Evolutionary conservation across 2,888 invertebrate species (phyloP).

Genomic region (Maniola hyperantus): DNA sequence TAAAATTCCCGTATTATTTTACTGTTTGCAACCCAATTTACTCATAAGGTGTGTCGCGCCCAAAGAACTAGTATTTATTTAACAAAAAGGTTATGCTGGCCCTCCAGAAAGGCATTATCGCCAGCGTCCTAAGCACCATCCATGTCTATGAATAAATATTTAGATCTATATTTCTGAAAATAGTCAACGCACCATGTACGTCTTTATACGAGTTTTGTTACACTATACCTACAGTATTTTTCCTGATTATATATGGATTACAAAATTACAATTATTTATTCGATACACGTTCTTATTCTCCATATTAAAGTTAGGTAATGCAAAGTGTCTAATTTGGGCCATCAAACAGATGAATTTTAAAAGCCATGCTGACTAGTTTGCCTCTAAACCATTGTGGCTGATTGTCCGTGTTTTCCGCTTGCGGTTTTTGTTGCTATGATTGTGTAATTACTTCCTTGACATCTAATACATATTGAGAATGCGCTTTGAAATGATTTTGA

Average conservation of each 20-base stretch:
- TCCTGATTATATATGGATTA: background rate
- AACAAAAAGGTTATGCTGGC: too few relatives aligned
- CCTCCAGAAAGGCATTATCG: too few relatives aligned
- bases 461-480: conserved; percentile 44
- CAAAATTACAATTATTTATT: conserved; percentile 14
- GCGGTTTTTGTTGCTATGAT: conserved; percentile 62
- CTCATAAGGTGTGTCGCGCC: too few relatives aligned
- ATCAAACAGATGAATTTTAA: conserved; percentile 35
- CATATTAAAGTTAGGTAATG: conserved; percentile 19
- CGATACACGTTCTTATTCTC: conserved; percentile 17
- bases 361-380: conserved; percentile 42
- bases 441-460: conserved; percentile 70
- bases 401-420: conserved; percentile 63
- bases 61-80: too few relatives aligned
- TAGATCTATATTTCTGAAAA: too few relatives aligned
- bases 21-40: too few relatives aligned
- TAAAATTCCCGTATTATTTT: too few relatives aligned
- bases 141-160: too few relatives aligned
- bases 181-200: too few relatives aligned
- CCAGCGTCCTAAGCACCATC: too few relatives aligned
- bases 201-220: too few relatives aligned
- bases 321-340: conserved; percentile 14
- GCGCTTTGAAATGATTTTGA: conserved; percentile 18
- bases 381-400: conserved; percentile 56
- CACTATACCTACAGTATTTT: background rate